These are phyloP conservation scores for Archips xylosteana DNA, from an alignment of 2,888 invertebrate genomes.

Conservation along the genomic window DNA sequence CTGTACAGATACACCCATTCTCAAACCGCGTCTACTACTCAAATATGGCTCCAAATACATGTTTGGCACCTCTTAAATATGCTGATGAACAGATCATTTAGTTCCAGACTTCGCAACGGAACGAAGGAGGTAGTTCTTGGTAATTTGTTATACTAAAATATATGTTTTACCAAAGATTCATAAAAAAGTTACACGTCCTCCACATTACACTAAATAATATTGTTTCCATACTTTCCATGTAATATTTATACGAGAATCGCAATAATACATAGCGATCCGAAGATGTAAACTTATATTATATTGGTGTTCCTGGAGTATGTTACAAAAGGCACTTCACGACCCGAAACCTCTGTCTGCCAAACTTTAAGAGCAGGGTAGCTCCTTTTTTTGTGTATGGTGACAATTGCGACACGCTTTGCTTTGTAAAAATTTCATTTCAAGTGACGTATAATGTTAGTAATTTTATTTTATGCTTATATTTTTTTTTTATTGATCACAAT, in stretches of 20 bases:
- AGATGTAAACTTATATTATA: slow-evolving; percentile 1
- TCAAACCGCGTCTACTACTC: slow-evolving; percentile 11
- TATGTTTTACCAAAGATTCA: slow-evolving; percentile 24
- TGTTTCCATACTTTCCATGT: neutral
- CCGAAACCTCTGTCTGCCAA: slow-evolving; percentile 15
- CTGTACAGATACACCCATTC: slow-evolving; percentile 53
- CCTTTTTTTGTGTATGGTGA: neutral
- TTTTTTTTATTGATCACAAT: too few relatives aligned
- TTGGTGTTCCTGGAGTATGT: slow-evolving; percentile 10
- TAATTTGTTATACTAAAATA: slow-evolving; percentile 68
- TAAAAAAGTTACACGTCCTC: neutral
- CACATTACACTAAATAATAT: neutral
- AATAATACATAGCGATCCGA: slow-evolving; percentile 5
- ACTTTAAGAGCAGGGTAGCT: slow-evolving; percentile 10
- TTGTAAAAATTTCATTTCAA: neutral
- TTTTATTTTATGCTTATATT: neutral
- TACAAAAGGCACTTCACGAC: slow-evolving; percentile 20
- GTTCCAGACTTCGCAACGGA: slow-evolving; percentile 87
- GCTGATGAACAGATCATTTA: slow-evolving; percentile 76
- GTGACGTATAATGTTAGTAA: neutral
- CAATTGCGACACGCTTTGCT: neutral
- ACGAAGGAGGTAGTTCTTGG: slow-evolving; percentile 90
- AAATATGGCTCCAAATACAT: slow-evolving; percentile 45
- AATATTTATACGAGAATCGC: neutral
- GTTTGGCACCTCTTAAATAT: slow-evolving; percentile 55